A percentile compares a stretch with the other conserved stretches of the same genome.
Conservation (phyloP, 2,113 vertebrate species). For the Saimiri boliviensis region DNA sequence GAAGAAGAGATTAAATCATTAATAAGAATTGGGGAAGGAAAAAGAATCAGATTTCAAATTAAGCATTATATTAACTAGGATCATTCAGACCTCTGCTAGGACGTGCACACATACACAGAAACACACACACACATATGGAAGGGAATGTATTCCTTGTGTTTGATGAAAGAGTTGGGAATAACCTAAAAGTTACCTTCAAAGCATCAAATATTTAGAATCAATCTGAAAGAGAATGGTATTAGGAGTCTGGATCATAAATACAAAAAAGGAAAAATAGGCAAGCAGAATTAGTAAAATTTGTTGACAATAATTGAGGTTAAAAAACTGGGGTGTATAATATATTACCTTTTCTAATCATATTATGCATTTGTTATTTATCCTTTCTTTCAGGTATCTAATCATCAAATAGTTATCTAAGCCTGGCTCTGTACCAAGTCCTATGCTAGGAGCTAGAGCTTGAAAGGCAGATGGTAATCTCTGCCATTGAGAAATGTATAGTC, state of each 20-base stretch:
- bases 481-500: background rate
- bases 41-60: conserved; percentile 19
- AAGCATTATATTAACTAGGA: too few relatives aligned
- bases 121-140: background rate
- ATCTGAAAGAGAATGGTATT: background rate
- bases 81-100: background rate
- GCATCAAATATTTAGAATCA: background rate
- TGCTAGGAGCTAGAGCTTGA: background rate
- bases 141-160: background rate
- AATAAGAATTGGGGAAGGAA: background rate
- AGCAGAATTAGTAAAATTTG: background rate
- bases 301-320: background rate
- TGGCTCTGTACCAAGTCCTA: background rate
- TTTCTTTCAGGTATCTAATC: background rate
- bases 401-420: background rate
- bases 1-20: background rate
- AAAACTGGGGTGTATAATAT: background rate
- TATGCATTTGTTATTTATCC: background rate
- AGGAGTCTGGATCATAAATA: background rate
- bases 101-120: background rate
- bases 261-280: background rate
- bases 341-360: background rate
- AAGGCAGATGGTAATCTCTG: background rate
- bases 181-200: background rate
- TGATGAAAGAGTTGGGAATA: background rate